These are phyloP conservation scores for Trididemnum miniatum DNA, from an alignment of 23 tunicate genomes.

Conservation along the genomic window DNA sequence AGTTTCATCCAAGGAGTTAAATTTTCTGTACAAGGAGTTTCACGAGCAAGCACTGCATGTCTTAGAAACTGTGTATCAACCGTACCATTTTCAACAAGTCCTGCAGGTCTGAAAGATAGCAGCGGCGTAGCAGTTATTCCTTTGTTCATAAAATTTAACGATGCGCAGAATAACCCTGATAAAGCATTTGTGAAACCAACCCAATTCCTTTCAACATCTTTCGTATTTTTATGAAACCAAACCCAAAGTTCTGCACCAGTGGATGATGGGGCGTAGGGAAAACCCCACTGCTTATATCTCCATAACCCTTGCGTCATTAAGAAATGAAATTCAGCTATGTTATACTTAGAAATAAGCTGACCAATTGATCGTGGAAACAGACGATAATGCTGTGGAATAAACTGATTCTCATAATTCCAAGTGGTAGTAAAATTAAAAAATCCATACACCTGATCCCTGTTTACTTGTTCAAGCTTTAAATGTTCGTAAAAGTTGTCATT, in stretches of 20 bases:
- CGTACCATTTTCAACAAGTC: slow-evolving; percentile 33
- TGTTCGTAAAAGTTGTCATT: slow-evolving; percentile 61
- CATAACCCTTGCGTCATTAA: slow-evolving; percentile 87
- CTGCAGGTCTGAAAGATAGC: slow-evolving; percentile 59
- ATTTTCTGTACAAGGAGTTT: slow-evolving; percentile 92
- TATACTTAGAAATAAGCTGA: slow-evolving; percentile 58
- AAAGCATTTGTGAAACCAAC: slow-evolving; percentile 75
- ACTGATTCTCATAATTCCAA: slow-evolving; percentile 19
- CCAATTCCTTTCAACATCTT: slow-evolving; percentile 75
- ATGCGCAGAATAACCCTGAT: slow-evolving; percentile 74
- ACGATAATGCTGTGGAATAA: slow-evolving; percentile 59
- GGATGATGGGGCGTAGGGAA: slow-evolving; percentile 64
- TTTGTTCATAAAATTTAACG: slow-evolving; percentile 58
- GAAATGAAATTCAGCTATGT: slow-evolving; percentile 75
- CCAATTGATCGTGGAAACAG: slow-evolving; percentile 83
- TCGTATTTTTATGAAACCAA: slow-evolving; percentile 65
- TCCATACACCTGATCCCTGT: slow-evolving; percentile 56
- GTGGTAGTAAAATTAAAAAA: slow-evolving; percentile 76
- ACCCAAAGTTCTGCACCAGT: slow-evolving; percentile 93
- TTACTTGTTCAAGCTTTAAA: slow-evolving; percentile 29
- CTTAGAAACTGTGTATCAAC: slow-evolving; percentile 36
- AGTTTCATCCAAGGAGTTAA: slow-evolving; percentile 94
- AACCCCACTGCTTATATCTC: slow-evolving; percentile 78
- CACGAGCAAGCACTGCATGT: slow-evolving; percentile 62
- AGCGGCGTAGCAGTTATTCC: slow-evolving; percentile 61